Conservation (phyloP, 2,797 vertebrate species). For the Fistularia commersonii region DNA sequence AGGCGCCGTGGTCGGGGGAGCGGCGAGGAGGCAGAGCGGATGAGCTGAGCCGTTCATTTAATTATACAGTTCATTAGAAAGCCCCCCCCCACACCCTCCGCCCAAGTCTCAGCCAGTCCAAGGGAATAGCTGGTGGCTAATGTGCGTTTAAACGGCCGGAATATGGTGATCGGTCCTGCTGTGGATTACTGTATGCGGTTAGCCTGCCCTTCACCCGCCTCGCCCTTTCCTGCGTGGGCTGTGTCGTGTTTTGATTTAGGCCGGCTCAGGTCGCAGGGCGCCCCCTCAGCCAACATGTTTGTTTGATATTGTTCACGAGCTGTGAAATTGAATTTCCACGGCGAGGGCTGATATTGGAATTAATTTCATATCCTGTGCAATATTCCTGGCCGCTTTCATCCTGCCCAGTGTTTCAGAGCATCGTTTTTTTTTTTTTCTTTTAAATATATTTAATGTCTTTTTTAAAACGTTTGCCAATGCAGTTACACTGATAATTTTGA, state of each 20-base stretch:
- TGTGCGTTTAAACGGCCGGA: slow-evolving; percentile 52
- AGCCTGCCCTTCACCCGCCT: slow-evolving; percentile 65
- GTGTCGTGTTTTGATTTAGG: slow-evolving; percentile 49
- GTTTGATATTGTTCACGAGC: slow-evolving; percentile 70
- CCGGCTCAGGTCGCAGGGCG: slow-evolving; percentile 42
- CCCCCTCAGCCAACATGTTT: slow-evolving; percentile 53
- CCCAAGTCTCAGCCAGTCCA: slow-evolving; percentile 22
- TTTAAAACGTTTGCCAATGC: slow-evolving; percentile 9
- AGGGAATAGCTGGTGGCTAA: slow-evolving; percentile 53
- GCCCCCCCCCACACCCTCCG: background rate
- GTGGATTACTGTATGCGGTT: slow-evolving; percentile 49
- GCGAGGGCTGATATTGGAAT: slow-evolving; percentile 64
- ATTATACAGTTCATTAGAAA: slow-evolving; percentile 69
- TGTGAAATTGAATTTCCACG: slow-evolving; percentile 74
- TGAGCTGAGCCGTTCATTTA: slow-evolving; percentile 58
- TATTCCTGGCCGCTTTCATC: slow-evolving; percentile 58
- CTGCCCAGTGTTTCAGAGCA: slow-evolving; percentile 53
- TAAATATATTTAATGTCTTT: background rate
- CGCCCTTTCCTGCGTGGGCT: slow-evolving; percentile 39
- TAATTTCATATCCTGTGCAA: slow-evolving; percentile 64
- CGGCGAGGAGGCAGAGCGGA: slow-evolving; percentile 24
- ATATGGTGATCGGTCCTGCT: slow-evolving; percentile 62
- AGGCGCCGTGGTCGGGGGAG: slow-evolving; percentile 26
- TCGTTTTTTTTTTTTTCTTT: slow-evolving; percentile 36
- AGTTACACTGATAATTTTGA: slow-evolving; percentile 24